Conservation (phyloP, 2,888 invertebrate species). For the Holacanthella duospinosa region DNA sequence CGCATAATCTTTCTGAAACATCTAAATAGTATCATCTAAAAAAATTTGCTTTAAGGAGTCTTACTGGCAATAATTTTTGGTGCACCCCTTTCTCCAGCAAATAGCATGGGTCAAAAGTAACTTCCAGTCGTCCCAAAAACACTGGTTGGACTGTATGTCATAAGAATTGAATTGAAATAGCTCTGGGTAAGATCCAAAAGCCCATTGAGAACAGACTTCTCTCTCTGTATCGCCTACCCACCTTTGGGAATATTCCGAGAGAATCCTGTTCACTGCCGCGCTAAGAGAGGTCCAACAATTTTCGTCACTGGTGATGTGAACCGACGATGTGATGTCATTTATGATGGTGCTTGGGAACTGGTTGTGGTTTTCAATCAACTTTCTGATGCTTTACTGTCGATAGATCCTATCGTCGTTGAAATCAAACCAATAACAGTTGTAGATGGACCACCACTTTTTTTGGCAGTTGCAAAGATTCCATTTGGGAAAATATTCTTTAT, state of each 20-base stretch:
- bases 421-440: background rate
- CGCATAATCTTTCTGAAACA: no score
- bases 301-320: background rate
- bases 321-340: background rate
- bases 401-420: background rate
- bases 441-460: background rate
- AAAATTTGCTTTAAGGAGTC: no score
- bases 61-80: no score
- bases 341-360: background rate
- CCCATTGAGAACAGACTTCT: background rate
- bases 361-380: background rate
- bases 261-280: background rate
- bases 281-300: background rate
- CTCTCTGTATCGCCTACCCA: background rate
- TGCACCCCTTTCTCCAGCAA: no score
- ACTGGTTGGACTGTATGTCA: background rate
- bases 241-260: background rate
- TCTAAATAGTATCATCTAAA: no score
- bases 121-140: no score
- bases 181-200: background rate
- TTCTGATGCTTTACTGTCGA: background rate
- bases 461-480: background rate
- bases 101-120: no score
- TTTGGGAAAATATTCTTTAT: conserved; percentile 2
- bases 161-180: background rate